These are phyloP conservation scores for Stenolophus ochropezus DNA, from an alignment of 2,888 invertebrate genomes.

Conservation along the genomic window DNA sequence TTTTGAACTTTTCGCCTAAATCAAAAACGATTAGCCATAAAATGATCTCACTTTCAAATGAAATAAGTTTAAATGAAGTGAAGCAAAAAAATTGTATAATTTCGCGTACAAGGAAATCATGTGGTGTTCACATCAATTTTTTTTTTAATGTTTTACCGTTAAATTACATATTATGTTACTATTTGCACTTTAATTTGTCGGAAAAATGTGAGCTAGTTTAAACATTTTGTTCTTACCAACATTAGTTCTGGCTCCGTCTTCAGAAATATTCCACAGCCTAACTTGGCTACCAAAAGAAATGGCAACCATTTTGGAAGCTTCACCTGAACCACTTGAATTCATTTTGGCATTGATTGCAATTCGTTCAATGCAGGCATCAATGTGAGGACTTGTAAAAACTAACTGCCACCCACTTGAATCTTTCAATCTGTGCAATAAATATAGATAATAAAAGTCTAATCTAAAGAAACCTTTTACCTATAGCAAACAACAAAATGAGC, in stretches of 20 bases:
- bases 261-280: conserved; percentile 86
- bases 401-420: conserved; percentile 98
- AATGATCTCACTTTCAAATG: too few species aligned
- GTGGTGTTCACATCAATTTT: too few species aligned
- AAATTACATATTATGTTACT: too few species aligned
- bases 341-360: conserved; percentile 90
- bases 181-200: too few species aligned
- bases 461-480: conserved; percentile 75
- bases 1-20: too few species aligned
- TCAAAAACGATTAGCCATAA: too few species aligned
- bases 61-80: too few species aligned
- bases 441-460: conserved; percentile 12
- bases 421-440: conserved; percentile 79
- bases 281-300: conserved; percentile 87
- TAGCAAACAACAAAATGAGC: conserved; percentile 97
- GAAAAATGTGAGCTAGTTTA: too few species aligned
- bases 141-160: too few species aligned
- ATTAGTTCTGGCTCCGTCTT: conserved; percentile 84
- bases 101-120: too few species aligned
- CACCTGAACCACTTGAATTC: conserved; percentile 75
- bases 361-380: conserved; percentile 91
- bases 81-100: too few species aligned
- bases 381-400: conserved; percentile 94
- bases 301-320: conserved; percentile 86
- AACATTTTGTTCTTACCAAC: conserved; percentile 78